phyloP scores from a whole-genome alignment of 2,888 invertebrate genomes.

The Folsomia candida region DNA sequence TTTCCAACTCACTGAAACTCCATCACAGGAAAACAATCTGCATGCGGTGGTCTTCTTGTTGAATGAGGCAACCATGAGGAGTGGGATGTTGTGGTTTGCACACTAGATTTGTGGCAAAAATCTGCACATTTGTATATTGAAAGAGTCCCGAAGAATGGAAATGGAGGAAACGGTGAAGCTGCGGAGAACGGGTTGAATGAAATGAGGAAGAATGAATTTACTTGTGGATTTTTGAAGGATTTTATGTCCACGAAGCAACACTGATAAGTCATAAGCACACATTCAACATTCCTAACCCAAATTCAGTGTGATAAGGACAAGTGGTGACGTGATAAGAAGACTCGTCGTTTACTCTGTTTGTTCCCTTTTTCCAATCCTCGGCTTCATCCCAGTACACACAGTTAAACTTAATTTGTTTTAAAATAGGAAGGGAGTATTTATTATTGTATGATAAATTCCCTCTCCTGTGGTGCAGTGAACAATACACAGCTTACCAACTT shows the following conservation, averaged over 20 bases:
- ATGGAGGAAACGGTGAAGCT: too few species aligned
- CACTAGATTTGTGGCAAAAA: too few species aligned
- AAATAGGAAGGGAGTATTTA: too few species aligned
- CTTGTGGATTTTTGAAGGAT: constrained; percentile 15
- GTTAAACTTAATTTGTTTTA: too few species aligned
- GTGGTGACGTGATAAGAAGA: neutral
- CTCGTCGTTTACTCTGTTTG: neutral
- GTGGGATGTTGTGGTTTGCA: too few species aligned
- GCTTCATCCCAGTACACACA: neutral
- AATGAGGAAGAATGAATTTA: neutral
- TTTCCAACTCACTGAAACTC: constrained; percentile 62
- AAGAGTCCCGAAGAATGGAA: too few species aligned
- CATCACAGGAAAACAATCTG: too few species aligned
- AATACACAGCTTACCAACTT: too few species aligned
- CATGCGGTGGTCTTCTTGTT: neutral
- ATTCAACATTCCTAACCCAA: constrained; percentile 17
- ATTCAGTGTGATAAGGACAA: constrained; percentile 11
- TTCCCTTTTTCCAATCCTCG: neutral
- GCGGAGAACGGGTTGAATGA: neutral
- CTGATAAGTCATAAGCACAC: constrained; percentile 12
- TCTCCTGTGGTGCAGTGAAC: too few species aligned
- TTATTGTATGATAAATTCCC: too few species aligned
- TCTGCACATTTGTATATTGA: too few species aligned
- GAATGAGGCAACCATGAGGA: too few species aligned
- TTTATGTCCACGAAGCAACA: constrained; percentile 4